These are phyloP conservation scores for Lonchura striata DNA, from an alignment of 2,113 vertebrate species.

Conservation along the genomic window DNA sequence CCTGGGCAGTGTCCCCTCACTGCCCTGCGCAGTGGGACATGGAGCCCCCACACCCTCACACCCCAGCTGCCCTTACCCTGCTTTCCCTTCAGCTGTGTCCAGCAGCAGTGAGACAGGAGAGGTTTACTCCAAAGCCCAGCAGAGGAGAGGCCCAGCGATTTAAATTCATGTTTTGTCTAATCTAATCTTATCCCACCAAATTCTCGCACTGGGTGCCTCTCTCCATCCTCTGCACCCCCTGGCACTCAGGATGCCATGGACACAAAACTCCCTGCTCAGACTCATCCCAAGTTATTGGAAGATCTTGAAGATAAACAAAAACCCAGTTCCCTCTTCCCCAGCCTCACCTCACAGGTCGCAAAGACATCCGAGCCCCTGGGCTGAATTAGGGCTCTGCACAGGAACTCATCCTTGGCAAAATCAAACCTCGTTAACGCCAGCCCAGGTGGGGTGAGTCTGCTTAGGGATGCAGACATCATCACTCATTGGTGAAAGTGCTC, in stretches of 20 bases:
- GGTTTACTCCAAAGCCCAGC: neutral
- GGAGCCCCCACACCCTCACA: neutral
- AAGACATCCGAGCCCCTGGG: fast-evolving
- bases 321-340: neutral
- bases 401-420: neutral
- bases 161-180: fast-evolving
- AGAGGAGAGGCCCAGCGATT: neutral
- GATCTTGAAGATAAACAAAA: neutral
- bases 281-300: neutral
- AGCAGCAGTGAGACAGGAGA: neutral
- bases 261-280: neutral
- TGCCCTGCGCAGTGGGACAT: neutral
- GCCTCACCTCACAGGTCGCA: fast-evolving
- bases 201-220: neutral
- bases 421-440: neutral
- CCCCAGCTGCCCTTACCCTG: neutral
- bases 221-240: neutral
- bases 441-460: neutral
- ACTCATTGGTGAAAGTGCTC: neutral
- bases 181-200: neutral
- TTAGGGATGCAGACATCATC: neutral
- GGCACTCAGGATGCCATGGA: fast-evolving
- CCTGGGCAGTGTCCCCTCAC: too few relatives aligned
- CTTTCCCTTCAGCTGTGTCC: neutral
- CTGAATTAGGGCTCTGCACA: neutral